Evolutionary conservation across 2,888 invertebrate genomes (phyloP).

Genomic region (Plebejus melissa): DNA sequence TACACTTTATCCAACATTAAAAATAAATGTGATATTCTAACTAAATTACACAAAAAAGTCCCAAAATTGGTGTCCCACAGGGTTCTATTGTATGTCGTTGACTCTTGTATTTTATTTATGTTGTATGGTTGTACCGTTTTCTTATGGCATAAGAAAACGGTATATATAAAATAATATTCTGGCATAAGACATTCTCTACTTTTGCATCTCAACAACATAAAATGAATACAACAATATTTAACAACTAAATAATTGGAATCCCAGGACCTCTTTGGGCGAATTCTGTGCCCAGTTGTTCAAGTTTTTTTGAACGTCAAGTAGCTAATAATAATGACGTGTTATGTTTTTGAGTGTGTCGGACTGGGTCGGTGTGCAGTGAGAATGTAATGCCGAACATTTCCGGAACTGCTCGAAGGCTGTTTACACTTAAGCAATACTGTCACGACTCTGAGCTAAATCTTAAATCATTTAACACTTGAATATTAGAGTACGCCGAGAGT

Average conservation of each 20-base stretch:
- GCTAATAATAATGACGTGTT: slow-evolving; percentile 28
- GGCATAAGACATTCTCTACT: not conserved
- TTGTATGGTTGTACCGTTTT: not conserved
- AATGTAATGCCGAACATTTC: slow-evolving; percentile 48
- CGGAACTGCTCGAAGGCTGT: slow-evolving; percentile 41
- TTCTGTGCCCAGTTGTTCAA: not conserved
- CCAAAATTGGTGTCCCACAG: not conserved
- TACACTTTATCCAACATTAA: no score
- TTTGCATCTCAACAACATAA: not conserved
- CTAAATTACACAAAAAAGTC: not conserved
- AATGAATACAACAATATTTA: no score
- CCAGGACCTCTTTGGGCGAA: not conserved
- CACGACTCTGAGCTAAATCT: slow-evolving; percentile 18
- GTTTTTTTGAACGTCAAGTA: slow-evolving; percentile 1
- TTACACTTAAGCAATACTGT: slow-evolving; percentile 27
- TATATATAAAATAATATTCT: no score
- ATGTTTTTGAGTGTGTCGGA: slow-evolving; percentile 28
- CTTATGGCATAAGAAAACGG: no score
- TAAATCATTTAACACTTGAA: slow-evolving; percentile 17
- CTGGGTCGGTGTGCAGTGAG: slow-evolving; percentile 36
- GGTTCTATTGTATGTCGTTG: not conserved
- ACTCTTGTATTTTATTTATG: not conserved
- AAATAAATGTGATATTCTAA: not conserved
- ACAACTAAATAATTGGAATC: not conserved
- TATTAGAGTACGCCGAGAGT: not conserved